phyloP scores from a whole-genome alignment of 2,888 invertebrate genomes.

The Mimas tiliae region DNA sequence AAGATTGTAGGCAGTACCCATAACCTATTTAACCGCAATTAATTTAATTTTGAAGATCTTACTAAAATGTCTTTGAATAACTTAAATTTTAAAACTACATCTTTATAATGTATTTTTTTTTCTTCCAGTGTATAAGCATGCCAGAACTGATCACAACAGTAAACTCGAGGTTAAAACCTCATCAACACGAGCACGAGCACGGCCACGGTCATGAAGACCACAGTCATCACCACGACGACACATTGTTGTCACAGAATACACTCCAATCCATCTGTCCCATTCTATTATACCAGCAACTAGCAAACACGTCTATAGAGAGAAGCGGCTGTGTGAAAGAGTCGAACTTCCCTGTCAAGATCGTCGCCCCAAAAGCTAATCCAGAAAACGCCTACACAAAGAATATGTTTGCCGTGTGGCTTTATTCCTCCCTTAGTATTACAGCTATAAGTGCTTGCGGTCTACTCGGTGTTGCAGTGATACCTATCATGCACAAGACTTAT shows the following conservation, averaged over 20 bases:
- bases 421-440: slow-evolving; percentile 91
- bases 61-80: no score
- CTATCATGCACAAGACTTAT: slow-evolving; percentile 94
- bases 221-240: slow-evolving; percentile 50
- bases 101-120: no score
- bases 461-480: slow-evolving; percentile 94
- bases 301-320: slow-evolving; percentile 79
- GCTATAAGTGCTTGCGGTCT: slow-evolving; percentile 95
- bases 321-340: slow-evolving; percentile 83
- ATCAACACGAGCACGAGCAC: slow-evolving; percentile 56
- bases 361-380: slow-evolving; percentile 35
- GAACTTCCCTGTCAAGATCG: slow-evolving; percentile 40
- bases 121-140: slow-evolving; percentile 79
- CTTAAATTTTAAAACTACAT: no score
- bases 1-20: no score
- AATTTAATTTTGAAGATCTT: no score
- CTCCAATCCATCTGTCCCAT: slow-evolving; percentile 87
- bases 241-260: slow-evolving; percentile 58
- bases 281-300: slow-evolving; percentile 87
- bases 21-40: no score
- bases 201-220: slow-evolving; percentile 45
- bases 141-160: slow-evolving; percentile 72
- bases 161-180: slow-evolving; percentile 69
- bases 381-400: slow-evolving; percentile 62
- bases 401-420: slow-evolving; percentile 90